Evolutionary conservation across 2,797 vertebrate species (phyloP).

Genomic region (Gambelia wislizenii): DNA sequence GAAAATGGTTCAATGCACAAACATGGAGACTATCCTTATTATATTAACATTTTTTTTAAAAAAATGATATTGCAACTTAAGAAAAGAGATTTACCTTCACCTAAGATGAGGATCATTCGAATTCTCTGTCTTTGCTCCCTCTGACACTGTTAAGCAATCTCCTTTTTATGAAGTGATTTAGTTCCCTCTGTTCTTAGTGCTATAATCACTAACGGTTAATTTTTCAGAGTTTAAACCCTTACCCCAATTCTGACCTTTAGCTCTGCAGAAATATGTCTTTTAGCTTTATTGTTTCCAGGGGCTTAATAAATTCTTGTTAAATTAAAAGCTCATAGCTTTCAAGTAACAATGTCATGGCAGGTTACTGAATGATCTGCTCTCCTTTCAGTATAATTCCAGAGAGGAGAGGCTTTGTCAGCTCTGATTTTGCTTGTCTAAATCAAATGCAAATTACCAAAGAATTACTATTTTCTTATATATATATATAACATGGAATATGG

Average conservation of each 20-base stretch:
- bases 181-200: conserved; percentile 53
- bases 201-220: conserved; percentile 52
- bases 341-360: conserved; percentile 22
- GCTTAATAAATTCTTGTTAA: not conserved
- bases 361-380: not conserved
- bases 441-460: not conserved
- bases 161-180: conserved; percentile 42
- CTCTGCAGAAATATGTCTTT: not conserved
- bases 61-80: conserved; percentile 15
- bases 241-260: conserved; percentile 49
- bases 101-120: conserved; percentile 29
- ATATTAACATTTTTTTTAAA: conserved; percentile 48
- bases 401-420: not conserved
- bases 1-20: not conserved
- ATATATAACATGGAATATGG: conserved; percentile 13
- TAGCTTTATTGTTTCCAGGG: not conserved
- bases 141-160: conserved; percentile 41
- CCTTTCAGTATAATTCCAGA: not conserved
- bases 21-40: rapidly evolving
- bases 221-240: conserved; percentile 53
- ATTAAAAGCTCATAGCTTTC: rapidly evolving
- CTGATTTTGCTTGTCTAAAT: not conserved
- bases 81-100: conserved; percentile 35
- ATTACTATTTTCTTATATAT: not conserved
- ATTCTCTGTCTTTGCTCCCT: not conserved